Percentiles rank a stretch among this genome's conserved stretches.
Conservation (phyloP, 2,113 vertebrate genomes). For the Rostratula benghalensis region DNA sequence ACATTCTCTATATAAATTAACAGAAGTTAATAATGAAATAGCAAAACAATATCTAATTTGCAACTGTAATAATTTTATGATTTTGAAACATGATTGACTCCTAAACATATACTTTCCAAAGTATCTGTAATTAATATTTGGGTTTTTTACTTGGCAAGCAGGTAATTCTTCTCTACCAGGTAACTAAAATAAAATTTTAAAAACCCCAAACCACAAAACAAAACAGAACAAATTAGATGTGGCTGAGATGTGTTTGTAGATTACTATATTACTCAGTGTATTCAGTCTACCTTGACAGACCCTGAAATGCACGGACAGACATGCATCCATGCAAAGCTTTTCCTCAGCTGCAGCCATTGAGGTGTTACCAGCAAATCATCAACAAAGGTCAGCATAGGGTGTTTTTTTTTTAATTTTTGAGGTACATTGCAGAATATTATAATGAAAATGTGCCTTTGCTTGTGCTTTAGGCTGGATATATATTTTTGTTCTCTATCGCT, state of each 20-base stretch:
- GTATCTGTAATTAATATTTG: not conserved
- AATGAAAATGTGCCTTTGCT: not conserved
- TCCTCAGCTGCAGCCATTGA: rapidly evolving
- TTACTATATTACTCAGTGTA: not conserved
- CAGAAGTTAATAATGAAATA: not conserved
- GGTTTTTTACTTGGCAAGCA: not conserved
- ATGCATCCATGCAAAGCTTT: not conserved
- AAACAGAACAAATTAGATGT: not conserved
- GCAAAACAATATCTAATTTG: not conserved
- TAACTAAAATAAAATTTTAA: not conserved
- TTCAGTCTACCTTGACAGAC: not conserved
- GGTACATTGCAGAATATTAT: not conserved
- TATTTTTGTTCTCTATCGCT: not conserved
- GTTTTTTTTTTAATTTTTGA: not conserved
- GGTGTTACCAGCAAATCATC: not conserved
- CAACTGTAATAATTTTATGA: not conserved
- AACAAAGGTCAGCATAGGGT: not conserved
- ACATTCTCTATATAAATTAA: not conserved
- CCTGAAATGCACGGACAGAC: not conserved
- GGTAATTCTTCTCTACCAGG: not conserved
- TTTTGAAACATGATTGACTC: not conserved
- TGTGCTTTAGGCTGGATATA: not conserved
- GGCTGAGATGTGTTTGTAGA: not conserved
- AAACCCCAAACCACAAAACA: not conserved
- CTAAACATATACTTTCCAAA: not conserved